These are phyloP conservation scores for Amblyjoppa proteus DNA, from an alignment of 2,888 invertebrate species.

Conservation along the genomic window DNA sequence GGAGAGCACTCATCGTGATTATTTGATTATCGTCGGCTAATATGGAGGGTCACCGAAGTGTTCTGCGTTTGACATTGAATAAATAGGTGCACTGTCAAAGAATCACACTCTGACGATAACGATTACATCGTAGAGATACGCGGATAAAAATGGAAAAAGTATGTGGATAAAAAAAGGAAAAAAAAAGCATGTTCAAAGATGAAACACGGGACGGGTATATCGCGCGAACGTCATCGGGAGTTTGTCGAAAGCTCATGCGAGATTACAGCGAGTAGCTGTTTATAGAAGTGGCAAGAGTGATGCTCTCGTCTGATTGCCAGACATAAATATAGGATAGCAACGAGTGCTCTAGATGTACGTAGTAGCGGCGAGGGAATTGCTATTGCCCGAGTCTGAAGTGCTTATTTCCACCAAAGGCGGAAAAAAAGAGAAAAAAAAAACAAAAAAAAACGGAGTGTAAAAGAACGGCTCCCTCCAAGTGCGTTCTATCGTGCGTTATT, in stretches of 20 bases:
- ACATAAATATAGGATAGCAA: slow-evolving; percentile 43
- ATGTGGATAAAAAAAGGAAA: background rate
- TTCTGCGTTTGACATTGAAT: background rate
- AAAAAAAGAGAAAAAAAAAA: slow-evolving; percentile 26
- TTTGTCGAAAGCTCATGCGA: slow-evolving; percentile 47
- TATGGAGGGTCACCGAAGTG: background rate
- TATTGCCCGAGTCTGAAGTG: slow-evolving; percentile 56
- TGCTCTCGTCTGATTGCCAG: slow-evolving; percentile 54
- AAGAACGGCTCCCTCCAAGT: slow-evolving; percentile 2
- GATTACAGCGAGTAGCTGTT: slow-evolving; percentile 48
- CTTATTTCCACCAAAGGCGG: slow-evolving; percentile 47
- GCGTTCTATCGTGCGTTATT: slow-evolving; percentile 11
- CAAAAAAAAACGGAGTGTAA: slow-evolving; percentile 24
- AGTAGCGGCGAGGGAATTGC: slow-evolving; percentile 33
- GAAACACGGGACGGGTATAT: slow-evolving; percentile 3
- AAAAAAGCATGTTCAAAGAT: background rate
- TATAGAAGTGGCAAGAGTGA: slow-evolving; percentile 41
- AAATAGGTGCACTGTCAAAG: background rate
- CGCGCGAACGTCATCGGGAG: slow-evolving; percentile 13
- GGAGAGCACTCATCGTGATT: slow-evolving; percentile 53
- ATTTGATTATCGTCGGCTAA: background rate
- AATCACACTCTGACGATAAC: background rate
- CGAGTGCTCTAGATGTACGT: slow-evolving; percentile 25
- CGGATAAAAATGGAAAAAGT: background rate
- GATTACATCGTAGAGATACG: background rate